Base-by-base conservation (phyloP, 2,113 vertebrate genomes). In the Nibea coibor region DNA sequence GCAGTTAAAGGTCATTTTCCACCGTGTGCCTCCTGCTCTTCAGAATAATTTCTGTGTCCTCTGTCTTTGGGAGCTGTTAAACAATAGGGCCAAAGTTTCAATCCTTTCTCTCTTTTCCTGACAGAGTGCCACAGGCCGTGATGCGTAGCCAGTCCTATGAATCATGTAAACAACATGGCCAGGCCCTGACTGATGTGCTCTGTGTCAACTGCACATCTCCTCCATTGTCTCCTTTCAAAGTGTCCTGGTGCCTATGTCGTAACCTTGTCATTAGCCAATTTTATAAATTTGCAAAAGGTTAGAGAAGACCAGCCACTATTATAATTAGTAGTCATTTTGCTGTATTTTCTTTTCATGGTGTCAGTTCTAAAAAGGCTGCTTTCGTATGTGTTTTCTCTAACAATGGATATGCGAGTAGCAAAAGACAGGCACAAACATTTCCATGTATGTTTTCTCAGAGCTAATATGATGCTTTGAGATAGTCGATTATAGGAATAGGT, bases 1-100 rank as follows among this genome's bases (percentile, higher is more conserved):
- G 96, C 96, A 96, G 97, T 95, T 96, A 97, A 97, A 98, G 97
- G 98, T 99, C 97, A 95, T 93, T 93, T 95, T 96, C 95, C 95
- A 96, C 91, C 96, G 97, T 98, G 97, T 95, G 96, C 96, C 96
- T 97, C 96, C 96, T 94, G 94, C 95, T 96, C 95, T 95, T 94
- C 93, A 95, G 93, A 95, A 94, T 96, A 93, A 95, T 95, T 95
- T 95, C 92, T 90, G 88, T 94, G 93, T 95, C 93, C 93, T 93
- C 88, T 26, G 86, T 94, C 91, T 94, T 91, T 90, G 87, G 91
- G 92, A 91, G 96, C 96, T 95, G 95, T 95, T 95, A 96, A 97
- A 97, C 97, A 97, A 97, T 95, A 96, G 97, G 93, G 96, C 96
- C 96, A 96, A 96, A 97, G 92, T 95, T 96, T 95, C 95, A 96